These are phyloP conservation scores for Corythaixoides concolor DNA, from an alignment of 2,113 vertebrate genomes.

Conservation along the genomic window DNA sequence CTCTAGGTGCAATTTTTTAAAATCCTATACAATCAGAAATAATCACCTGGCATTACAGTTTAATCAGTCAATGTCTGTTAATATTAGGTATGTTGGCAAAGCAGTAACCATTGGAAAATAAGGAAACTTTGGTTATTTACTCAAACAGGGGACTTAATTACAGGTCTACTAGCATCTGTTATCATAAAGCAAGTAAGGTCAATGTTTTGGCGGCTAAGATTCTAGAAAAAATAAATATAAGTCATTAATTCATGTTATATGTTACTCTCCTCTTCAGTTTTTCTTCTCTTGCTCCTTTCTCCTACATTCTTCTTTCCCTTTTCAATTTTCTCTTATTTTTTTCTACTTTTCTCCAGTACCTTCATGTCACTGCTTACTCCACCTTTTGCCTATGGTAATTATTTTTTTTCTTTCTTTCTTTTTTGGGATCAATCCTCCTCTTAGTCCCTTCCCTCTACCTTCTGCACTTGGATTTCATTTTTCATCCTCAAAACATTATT, in stretches of 20 bases:
- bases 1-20: not conserved
- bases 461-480: not conserved
- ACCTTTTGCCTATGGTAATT: not conserved
- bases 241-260: not conserved
- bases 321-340: not conserved
- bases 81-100: not conserved
- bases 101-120: not conserved
- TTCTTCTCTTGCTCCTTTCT: not conserved
- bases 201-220: not conserved
- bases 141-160: not conserved
- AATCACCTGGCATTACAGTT: not conserved
- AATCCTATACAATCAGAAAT: not conserved
- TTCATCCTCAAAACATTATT: not conserved
- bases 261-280: not conserved
- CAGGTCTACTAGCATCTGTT: not conserved
- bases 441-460: not conserved
- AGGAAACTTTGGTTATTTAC: not conserved
- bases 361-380: not conserved
- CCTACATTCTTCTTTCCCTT: not conserved
- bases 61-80: constrained; percentile 3
- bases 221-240: not conserved
- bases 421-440: not conserved
- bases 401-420: not conserved
- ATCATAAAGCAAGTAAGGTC: not conserved
- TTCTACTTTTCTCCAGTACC: not conserved